These are phyloP conservation scores for honey bee (Apis mellifera) DNA, from an alignment of 1,140 invertebrate genomes.

Conservation along the genomic window Amel_HAv3.1 CM009938.2:9070501-9071000, in stretches of 20 bases:
- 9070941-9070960: too few relatives aligned
- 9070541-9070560: neutral
- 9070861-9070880: too few relatives aligned
- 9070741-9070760: neutral
- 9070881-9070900: too few relatives aligned
- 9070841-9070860: too few relatives aligned
- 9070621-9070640: too few relatives aligned
- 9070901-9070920: too few relatives aligned
- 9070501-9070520: slow-evolving; percentile 69
- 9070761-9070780: neutral
- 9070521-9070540: slow-evolving; percentile 65
- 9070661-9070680: neutral
- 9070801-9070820: neutral
- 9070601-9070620: neutral
- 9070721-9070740: too few relatives aligned
- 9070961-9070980: too few relatives aligned
- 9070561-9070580: too few relatives aligned
- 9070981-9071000: too few relatives aligned
- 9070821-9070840: neutral
- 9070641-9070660: neutral
- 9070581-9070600: neutral
- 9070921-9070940: too few relatives aligned
- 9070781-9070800: too few relatives aligned
- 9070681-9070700: neutral
- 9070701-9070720: neutral